Evolutionary conservation across 2,888 invertebrate species (phyloP).

Genomic region (Sesia bembeciformis): DNA sequence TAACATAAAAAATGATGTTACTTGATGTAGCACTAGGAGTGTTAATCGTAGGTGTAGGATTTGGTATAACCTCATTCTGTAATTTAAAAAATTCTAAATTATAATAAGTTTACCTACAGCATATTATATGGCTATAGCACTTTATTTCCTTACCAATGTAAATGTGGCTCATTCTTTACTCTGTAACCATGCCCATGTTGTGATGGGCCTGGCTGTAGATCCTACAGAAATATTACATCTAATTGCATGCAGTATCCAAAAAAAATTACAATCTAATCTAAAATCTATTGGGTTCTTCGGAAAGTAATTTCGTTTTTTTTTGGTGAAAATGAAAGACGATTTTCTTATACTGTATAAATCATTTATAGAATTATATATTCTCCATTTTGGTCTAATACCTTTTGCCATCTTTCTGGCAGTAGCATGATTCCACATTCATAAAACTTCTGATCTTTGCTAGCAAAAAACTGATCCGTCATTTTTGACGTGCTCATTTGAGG

Average conservation of each 20-base stretch:
- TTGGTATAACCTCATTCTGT: no score
- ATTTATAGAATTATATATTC: conserved; percentile 13
- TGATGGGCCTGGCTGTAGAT: no score
- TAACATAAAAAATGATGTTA: no score
- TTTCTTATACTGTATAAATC: conserved; percentile 11
- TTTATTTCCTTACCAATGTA: no score
- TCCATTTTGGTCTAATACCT: conserved; percentile 12
- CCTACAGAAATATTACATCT: no score
- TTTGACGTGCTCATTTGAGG: conserved; percentile 3
- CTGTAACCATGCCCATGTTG: no score
- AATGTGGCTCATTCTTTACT: no score
- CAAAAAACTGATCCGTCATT: conserved; percentile 6
- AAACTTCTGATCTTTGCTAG: conserved; percentile 1
- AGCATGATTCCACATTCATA: conserved; percentile 11
- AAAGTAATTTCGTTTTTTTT: conserved; percentile 11
- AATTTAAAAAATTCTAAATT: no score
- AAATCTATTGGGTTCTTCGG: conserved; percentile 1
- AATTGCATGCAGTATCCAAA: no score
- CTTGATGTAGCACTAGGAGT: no score
- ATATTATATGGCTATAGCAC: background rate
- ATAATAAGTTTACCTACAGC: no score
- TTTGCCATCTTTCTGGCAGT: conserved; percentile 14
- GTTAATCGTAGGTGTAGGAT: no score
- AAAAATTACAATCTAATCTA: background rate
- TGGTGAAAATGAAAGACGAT: conserved; percentile 11